Base-by-base conservation (phyloP, 2,888 invertebrate genomes). In the Drosophila diplacantha region DNA sequence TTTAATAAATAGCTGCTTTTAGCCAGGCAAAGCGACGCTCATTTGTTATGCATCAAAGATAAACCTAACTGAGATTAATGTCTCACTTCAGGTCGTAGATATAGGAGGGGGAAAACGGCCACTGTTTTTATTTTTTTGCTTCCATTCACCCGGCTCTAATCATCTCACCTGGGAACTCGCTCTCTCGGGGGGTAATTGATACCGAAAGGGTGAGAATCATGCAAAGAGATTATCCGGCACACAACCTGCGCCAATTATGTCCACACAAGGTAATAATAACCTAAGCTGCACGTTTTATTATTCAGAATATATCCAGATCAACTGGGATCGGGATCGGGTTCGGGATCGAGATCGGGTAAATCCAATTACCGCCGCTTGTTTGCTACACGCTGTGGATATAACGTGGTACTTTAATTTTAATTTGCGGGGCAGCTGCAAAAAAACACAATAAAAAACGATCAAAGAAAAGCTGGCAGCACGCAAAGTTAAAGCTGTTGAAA, bases 1-100 rank as follows among this genome's bases (percentile, higher is more conserved):
- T 71, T 61, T 83, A 78, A 78, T 83, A 81, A 80, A 80, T 83
- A 70, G 82, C 80, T 73, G 83, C 79, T 83, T 80, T 83, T 83
- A 81, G 76, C 46, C 62, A 56, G 67, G 67, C 72, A 77, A 79
- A 72, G 81, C 64, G 65, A 44, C 73, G 64, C 80, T 74, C 84
- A 81, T 80, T 83, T 79, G 71, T 79, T 81, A 83, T 79, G 80
- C 82, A 83, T 81, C 79, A 83, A 81, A 80, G 80, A 80, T 80
- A 80, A 80, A 79, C 77, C 74, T 78, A 80, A 80, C 80, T 80
- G 84, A 83, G 83, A 80, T 80, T 80, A 80, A 83, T 80, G 80
- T 83, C 80, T 83, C 80, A 83, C 83, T 80, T 80, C 74, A 63
- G 57, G 37, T 55, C 54, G 66, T 39, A 54, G 69, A 69, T 60